phyloP scores from a whole-genome alignment of 2,797 vertebrate species.

The Decapterus maruadsi region DNA sequence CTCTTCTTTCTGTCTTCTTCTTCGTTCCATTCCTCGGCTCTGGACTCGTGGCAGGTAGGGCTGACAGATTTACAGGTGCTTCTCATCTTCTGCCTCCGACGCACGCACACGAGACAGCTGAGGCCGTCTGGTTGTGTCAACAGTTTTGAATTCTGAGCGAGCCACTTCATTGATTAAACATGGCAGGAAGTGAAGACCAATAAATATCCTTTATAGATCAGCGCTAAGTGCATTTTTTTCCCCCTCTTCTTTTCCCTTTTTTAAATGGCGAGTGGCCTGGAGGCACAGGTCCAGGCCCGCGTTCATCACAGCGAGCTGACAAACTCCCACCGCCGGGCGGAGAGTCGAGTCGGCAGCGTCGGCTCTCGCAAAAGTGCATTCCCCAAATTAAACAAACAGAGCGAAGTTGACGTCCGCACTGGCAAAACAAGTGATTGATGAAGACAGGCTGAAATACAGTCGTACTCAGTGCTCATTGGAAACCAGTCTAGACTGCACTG shows the following conservation, averaged over 20 bases:
- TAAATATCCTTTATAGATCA: constrained; percentile 76
- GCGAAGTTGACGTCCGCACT: not conserved
- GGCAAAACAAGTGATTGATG: constrained; percentile 22
- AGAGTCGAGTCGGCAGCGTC: not conserved
- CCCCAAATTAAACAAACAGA: constrained; percentile 29
- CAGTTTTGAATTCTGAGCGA: constrained; percentile 63
- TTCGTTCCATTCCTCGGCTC: constrained; percentile 59
- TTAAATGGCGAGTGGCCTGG: constrained; percentile 50
- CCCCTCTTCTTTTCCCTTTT: not conserved
- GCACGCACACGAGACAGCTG: constrained; percentile 1
- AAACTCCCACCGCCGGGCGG: constrained; percentile 12
- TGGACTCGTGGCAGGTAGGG: constrained; percentile 67
- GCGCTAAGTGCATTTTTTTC: constrained; percentile 64
- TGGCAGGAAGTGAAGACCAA: constrained; percentile 70
- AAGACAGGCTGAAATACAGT: constrained; percentile 30
- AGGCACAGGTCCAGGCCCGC: constrained; percentile 49
- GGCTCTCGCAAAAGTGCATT: constrained; percentile 10
- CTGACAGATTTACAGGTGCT: constrained; percentile 81
- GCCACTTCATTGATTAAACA: constrained; percentile 81
- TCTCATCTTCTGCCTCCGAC: constrained; percentile 60
- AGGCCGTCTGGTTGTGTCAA: constrained; percentile 67
- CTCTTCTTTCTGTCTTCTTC: constrained; percentile 52
- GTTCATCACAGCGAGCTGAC: constrained; percentile 25
- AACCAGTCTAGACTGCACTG: constrained; percentile 9
- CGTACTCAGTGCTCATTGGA: constrained; percentile 1